Percentiles rank a stretch among this genome's conserved stretches.
These are phyloP conservation scores for Jaculus jaculus DNA, from an alignment of 2,113 vertebrate genomes.

Conservation along the genomic window DNA sequence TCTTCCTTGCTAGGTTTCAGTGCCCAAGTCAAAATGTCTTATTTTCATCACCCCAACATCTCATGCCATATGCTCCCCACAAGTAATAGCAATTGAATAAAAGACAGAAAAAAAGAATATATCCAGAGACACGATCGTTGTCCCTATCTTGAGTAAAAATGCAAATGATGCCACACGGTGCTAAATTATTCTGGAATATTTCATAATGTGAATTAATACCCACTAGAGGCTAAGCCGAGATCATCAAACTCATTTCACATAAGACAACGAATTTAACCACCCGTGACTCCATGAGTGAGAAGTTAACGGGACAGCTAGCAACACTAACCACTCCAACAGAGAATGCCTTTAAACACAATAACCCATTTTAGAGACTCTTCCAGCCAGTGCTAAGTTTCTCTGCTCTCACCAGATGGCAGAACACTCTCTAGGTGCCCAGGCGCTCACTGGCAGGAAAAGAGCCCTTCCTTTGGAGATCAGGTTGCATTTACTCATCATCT, in stretches of 20 bases:
- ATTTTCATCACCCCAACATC: neutral
- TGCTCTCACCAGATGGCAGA: slow-evolving; percentile 83
- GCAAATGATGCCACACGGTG: slow-evolving; percentile 82
- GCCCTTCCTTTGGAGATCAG: slow-evolving; percentile 80
- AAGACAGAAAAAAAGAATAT: neutral
- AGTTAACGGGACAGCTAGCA: slow-evolving; percentile 73
- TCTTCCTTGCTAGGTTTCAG: neutral
- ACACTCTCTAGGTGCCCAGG: slow-evolving; percentile 78
- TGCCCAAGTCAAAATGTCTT: neutral
- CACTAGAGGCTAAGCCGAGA: slow-evolving; percentile 86
- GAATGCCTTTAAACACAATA: slow-evolving; percentile 80
- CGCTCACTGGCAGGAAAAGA: slow-evolving; percentile 80
- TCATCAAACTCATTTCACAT: slow-evolving; percentile 89
- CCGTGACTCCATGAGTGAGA: slow-evolving; percentile 82
- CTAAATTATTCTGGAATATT: slow-evolving; percentile 86
- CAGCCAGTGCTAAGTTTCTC: slow-evolving; percentile 79
- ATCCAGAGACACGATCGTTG: slow-evolving; percentile 65
- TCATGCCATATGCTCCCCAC: slow-evolving; percentile 10
- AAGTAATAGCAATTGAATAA: neutral
- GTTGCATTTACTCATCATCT: slow-evolving; percentile 55
- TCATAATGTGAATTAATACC: slow-evolving; percentile 87
- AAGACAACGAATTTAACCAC: slow-evolving; percentile 89
- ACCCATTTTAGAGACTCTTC: slow-evolving; percentile 77
- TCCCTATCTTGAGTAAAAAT: slow-evolving; percentile 81
- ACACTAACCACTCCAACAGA: slow-evolving; percentile 79